phyloP scores from a whole-genome alignment of 2,797 vertebrate genomes.

The Sarcoramphus papa region DNA sequence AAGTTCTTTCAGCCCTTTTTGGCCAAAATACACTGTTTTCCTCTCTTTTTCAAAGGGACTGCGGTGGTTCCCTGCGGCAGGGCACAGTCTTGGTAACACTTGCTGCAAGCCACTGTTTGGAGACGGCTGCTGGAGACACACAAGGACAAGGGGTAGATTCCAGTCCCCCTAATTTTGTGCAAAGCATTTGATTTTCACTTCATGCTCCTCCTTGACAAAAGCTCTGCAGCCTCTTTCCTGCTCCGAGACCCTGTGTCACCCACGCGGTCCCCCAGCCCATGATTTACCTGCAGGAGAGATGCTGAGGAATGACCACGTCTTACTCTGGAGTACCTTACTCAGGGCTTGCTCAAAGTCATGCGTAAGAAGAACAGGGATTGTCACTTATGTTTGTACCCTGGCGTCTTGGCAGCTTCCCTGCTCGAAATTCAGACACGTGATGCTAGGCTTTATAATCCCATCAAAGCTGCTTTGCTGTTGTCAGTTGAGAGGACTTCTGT shows the following conservation, averaged over 20 bases:
- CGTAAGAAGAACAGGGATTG: not conserved
- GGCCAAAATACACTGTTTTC: not conserved
- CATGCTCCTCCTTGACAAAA: not conserved
- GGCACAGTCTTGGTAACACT: not conserved
- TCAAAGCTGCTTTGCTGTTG: not conserved
- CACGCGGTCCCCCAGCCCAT: rapidly evolving
- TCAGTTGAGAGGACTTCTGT: not conserved
- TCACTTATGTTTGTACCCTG: not conserved
- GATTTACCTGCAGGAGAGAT: not conserved
- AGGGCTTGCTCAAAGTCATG: not conserved
- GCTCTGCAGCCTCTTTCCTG: not conserved
- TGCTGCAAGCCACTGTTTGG: not conserved
- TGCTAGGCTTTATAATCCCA: not conserved
- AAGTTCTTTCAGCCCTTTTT: not conserved
- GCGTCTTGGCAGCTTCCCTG: not conserved
- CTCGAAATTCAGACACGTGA: not conserved
- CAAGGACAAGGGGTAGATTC: not conserved
- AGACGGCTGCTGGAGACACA: not conserved
- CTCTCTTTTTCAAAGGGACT: not conserved
- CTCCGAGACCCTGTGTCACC: not conserved
- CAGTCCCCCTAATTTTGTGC: not conserved
- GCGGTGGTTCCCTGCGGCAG: not conserved
- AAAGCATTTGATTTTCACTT: not conserved
- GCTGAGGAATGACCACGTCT: not conserved
- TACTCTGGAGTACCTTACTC: not conserved